Conservation (phyloP, 2,113 vertebrate species). For the Lepus americanus region DNA sequence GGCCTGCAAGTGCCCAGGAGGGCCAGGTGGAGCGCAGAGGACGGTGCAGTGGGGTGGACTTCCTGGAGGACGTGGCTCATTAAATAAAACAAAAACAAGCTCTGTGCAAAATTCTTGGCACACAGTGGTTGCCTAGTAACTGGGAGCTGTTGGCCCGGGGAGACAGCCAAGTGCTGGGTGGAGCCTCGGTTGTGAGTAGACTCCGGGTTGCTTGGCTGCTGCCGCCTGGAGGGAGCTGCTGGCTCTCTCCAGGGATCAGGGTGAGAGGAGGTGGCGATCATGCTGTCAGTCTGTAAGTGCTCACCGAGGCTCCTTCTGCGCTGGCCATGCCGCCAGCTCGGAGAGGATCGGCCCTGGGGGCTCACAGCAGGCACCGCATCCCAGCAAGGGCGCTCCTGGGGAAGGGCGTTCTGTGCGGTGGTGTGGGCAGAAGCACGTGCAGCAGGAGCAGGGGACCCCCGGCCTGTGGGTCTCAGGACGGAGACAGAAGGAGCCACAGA, state of each 20-base stretch:
- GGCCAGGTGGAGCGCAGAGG: background rate
- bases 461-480: background rate
- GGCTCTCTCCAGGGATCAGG: background rate
- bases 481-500: background rate
- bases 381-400: background rate
- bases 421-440: background rate
- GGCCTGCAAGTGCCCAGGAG: background rate
- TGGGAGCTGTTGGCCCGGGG: background rate
- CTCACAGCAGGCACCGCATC: background rate
- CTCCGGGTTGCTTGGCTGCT: background rate
- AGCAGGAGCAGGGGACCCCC: no score
- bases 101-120: background rate
- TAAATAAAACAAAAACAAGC: background rate
- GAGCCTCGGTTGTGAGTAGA: background rate
- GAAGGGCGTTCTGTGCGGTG: background rate
- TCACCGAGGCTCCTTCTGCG: background rate
- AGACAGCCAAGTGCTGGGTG: background rate
- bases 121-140: background rate
- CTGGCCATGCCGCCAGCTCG: background rate
- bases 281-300: background rate
- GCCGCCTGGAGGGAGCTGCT: background rate
- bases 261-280: background rate
- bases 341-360: background rate
- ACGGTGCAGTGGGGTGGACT: background rate
- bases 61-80: constrained; percentile 43